phyloP scores from a whole-genome alignment of 2,888 invertebrate genomes.

The Bimastos eiseni region DNA sequence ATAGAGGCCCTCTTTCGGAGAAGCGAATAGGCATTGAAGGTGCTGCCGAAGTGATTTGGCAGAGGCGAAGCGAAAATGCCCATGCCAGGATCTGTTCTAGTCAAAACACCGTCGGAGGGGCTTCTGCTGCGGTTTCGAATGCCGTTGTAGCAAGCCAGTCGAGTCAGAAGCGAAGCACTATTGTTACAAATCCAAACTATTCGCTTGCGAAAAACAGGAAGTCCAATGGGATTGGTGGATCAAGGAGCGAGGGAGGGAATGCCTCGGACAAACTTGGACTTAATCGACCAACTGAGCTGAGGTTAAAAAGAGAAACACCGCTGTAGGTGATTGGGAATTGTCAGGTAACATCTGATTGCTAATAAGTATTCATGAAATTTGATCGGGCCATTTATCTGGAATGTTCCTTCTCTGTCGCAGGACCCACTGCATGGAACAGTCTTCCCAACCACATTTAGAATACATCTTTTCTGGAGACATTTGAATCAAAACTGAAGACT shows the following conservation, averaged over 20 bases:
- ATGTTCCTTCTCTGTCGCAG: not conserved
- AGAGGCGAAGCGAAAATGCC: conserved; percentile 44
- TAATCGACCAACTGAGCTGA: not conserved
- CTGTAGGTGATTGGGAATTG: not conserved
- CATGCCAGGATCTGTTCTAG: conserved; percentile 43
- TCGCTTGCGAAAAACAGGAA: conserved; percentile 29
- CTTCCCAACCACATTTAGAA: too few relatives aligned
- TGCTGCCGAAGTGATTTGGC: conserved; percentile 42
- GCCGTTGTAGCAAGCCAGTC: conserved; percentile 56
- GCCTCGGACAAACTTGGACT: not conserved
- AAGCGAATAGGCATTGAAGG: not conserved
- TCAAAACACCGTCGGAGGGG: conserved; percentile 37
- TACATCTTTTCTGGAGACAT: too few relatives aligned
- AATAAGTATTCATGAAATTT: not conserved
- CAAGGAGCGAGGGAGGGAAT: not conserved
- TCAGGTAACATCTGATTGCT: not conserved
- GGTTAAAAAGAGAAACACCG: conserved; percentile 16
- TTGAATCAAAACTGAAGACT: too few relatives aligned
- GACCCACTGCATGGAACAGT: too few relatives aligned
- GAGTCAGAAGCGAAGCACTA: conserved; percentile 56
- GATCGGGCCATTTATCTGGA: not conserved
- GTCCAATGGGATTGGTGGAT: not conserved
- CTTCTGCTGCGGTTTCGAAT: conserved; percentile 47
- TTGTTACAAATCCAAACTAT: conserved; percentile 62
- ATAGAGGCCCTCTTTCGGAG: not conserved